These are phyloP conservation scores for Carpatolechia fugitivella DNA, from an alignment of 2,888 invertebrate species.

Conservation along the genomic window DNA sequence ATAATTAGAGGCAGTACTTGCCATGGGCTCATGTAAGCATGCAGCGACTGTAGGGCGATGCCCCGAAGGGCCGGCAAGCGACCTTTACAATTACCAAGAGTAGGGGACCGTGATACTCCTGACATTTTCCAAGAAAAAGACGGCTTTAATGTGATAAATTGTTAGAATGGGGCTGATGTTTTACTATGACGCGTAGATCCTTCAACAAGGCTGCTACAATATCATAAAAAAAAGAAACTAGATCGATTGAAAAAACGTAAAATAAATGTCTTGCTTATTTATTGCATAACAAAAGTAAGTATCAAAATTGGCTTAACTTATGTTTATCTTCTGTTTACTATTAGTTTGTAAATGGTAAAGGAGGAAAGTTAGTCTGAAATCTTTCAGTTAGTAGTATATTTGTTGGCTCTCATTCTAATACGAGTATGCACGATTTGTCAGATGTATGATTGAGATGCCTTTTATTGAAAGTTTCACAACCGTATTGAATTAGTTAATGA, in stretches of 20 bases:
- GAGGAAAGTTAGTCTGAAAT: no score
- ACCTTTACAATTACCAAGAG: slow-evolving; percentile 48
- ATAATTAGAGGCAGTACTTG: slow-evolving; percentile 30
- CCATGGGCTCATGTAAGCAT: slow-evolving; percentile 23
- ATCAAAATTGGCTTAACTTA: no score
- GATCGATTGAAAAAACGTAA: not conserved
- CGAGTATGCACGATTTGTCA: not conserved
- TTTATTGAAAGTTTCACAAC: slow-evolving; percentile 1
- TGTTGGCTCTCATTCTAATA: no score
- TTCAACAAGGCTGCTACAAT: not conserved
- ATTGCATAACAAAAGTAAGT: no score
- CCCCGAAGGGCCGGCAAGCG: slow-evolving; percentile 60
- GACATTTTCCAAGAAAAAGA: not conserved
- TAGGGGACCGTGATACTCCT: not conserved
- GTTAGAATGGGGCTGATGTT: not conserved
- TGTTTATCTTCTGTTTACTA: no score
- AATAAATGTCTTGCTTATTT: no score
- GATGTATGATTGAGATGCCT: slow-evolving; percentile 1
- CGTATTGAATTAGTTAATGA: not conserved
- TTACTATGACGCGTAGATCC: no score
- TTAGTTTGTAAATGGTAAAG: no score
- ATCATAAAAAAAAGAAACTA: not conserved
- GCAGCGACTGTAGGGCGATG: slow-evolving; percentile 48
- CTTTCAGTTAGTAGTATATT: no score
- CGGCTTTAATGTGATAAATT: slow-evolving; percentile 6